Evolutionary conservation across 35 echinoderm and acorn worm species (phyloP).

Genomic region (Chiridota heheva): DNA sequence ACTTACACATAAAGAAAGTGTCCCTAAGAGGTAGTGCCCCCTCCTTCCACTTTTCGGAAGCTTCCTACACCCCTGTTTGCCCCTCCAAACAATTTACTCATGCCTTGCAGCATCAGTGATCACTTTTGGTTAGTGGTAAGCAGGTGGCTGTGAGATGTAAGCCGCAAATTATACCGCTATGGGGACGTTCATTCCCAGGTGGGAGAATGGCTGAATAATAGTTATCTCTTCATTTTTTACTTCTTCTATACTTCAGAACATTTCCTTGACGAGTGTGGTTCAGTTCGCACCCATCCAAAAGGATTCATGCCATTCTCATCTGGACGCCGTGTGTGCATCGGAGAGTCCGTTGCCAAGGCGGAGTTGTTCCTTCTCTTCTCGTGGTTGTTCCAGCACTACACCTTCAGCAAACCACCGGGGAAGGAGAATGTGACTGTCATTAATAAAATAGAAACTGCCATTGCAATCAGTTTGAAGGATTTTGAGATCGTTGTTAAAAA

Average conservation of each 20-base stretch:
- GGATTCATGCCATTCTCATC: slow-evolving; percentile 53
- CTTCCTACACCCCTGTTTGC: no score
- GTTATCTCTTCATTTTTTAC: neutral
- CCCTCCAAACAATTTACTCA: no score
- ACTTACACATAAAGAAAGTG: no score
- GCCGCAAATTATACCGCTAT: no score
- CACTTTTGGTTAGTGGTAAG: no score
- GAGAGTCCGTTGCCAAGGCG: slow-evolving; percentile 63
- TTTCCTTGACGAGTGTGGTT: slow-evolving; percentile 41
- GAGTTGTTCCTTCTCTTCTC: slow-evolving; percentile 58
- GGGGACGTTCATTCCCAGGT: no score
- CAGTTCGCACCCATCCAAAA: slow-evolving; percentile 1
- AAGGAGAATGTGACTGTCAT: slow-evolving; percentile 6
- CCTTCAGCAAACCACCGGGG: slow-evolving; percentile 53
- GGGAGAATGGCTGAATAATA: no score
- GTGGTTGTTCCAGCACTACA: slow-evolving; percentile 54
- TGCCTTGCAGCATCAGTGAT: no score
- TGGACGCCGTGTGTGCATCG: slow-evolving; percentile 63
- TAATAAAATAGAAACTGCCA: neutral
- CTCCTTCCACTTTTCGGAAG: no score
- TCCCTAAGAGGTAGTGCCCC: no score
- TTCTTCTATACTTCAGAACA: slow-evolving; percentile 34
- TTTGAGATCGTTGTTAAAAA: slow-evolving; percentile 2
- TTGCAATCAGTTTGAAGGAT: neutral
- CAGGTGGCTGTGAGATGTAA: no score